Base-by-base conservation (phyloP, 2,888 invertebrate genomes). In the Drosophila yooni region DNA sequence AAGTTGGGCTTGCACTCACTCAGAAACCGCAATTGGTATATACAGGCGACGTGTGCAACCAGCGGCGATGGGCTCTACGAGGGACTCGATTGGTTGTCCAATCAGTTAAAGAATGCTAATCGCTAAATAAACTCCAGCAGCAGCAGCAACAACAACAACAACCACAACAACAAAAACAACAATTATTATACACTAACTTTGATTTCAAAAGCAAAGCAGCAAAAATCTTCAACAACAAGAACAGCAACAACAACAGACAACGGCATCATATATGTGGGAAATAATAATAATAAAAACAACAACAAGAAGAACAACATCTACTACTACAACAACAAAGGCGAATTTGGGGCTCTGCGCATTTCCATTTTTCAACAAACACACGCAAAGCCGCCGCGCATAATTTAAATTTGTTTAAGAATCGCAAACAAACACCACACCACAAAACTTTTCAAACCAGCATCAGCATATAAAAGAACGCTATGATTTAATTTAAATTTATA, bases 21-120 rank as follows among this genome's bases (percentile, higher is more conserved):
- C 94, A 96, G 99, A 94, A 99, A 99, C 95, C 97, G 99, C 94
- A 98, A 98, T 94, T 98, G 98, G 98, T 98, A 98, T 95, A 98
- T 98, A 93, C 98, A 98, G 94, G 97, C 98, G 92, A 98, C 97
- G 92, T 99, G 99, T 95, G 99, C 99, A 94, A 99, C 99, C 88
- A 98, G 98, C 93, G 99, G 99, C 87, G 99, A 99, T 94, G 99
- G 99, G 82, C 96, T 99, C 83, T 99, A 99, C 94, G 99, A 99
- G 94, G 99, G 99, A 81, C 96, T 99, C 91, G 99, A 99, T 95
- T 99, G 99, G 99, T 97, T 99, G 94, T 99, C 99, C 94, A 99
- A 98, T 95, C 98, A 99, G 95, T 96, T 99, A 93, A 99, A 99
- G 95, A 99, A 98, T 94, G 97, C 98, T 94, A 98, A 97, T 95